Base-by-base conservation (phyloP, 2,113 vertebrate genomes). In the Bungarus multicinctus region DNA sequence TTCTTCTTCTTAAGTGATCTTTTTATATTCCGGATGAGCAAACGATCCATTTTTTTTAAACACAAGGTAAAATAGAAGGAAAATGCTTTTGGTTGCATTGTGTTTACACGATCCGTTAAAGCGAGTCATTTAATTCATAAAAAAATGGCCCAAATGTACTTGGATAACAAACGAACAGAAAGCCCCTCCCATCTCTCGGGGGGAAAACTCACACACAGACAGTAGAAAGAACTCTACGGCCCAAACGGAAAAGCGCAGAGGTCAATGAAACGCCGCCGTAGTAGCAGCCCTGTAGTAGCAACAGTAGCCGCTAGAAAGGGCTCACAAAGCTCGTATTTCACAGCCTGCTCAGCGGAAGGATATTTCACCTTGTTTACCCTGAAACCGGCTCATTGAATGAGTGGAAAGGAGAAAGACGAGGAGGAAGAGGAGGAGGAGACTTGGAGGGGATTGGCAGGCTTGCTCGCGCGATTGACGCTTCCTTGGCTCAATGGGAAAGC, bases 321-420 rank as follows among this genome's bases (percentile, higher is more conserved):
- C 5, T 60, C 55, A 74, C 89, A 10, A 81, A 81, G 74, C 74
- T 81, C 74, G 74, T 54, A 39, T 89, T 2, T 34, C 92, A 5
- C 3, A 0, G 88, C 93, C 12, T 22, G 14, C 7, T 64, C 94
- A 69, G 95, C 95, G 53, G 92, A 94, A 94, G 47, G 90, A 93
- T 92, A 86, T 0, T 92, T 96, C 91, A 95, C 95, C 95, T 96
- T 96, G 96, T 95, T 96, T 95, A 95, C 95, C 95, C 95, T 89
- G 94, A 88, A 14, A 14, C 43, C 91, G 74, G 74, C 74, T 81
- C 74, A 81, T 81, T 81, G 34, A 81, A 43, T 81, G 74, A 81
- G 74, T 81, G 69, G 69, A 81, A 81, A 90, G 90, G 94, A 96
- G 95, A 95, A 95, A 95, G 93, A 88, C 50, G 87, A 25, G 23